Base-by-base conservation (phyloP, 2,888 invertebrate genomes). In the Drosophila crucigera region DNA sequence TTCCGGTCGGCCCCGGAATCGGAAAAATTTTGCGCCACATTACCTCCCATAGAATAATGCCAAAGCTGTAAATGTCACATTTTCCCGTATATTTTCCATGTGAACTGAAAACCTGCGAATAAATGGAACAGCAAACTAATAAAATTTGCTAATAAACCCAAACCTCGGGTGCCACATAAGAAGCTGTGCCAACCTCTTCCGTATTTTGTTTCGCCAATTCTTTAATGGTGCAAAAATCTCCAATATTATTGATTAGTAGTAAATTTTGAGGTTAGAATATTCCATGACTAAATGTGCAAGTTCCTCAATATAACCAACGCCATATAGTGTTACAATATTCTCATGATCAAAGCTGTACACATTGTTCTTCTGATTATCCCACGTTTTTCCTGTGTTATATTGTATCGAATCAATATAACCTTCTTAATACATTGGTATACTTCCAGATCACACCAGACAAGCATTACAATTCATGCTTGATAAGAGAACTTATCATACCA, bases 241-340 rank as follows among this genome's bases (percentile, higher is more conserved):
- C 39, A 9, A 19, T 39, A 9, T 9, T 19, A 9, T 39, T 9
- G 19, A 3, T 39, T 39, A 39, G 19, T 7, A 19, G 0, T 3
- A 73, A 33, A 25, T 75, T 73, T 0, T 61, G 37, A 2, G 39
- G 39, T 39, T 39, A 2, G 55, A 55, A 64, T 30, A 61, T 4
- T 50, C 37, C 60, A 60, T 49, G 3, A 37, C 50, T 9, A 60
- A 43, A 58, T 43, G 35, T 14, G 25, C 16, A 19, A 37, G 1
- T 37, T 28, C 19, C 4, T 19, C 25, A 25, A 19, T 11, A 19
- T 19, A 37, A 3, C 9, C 1, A 54, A 54, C 19, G 16, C 54
- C 54, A 54, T 37, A 37, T 4, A 37, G 25, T 37, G 10, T 5
- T 2, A 54, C 25, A 35, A 54, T 19, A 37, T 54, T 35, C 9